A percentile compares a stretch with the other conserved stretches of the same genome.
phyloP scores from a whole-genome alignment of 2,888 invertebrate species.

The Doris montereyensis region DNA sequence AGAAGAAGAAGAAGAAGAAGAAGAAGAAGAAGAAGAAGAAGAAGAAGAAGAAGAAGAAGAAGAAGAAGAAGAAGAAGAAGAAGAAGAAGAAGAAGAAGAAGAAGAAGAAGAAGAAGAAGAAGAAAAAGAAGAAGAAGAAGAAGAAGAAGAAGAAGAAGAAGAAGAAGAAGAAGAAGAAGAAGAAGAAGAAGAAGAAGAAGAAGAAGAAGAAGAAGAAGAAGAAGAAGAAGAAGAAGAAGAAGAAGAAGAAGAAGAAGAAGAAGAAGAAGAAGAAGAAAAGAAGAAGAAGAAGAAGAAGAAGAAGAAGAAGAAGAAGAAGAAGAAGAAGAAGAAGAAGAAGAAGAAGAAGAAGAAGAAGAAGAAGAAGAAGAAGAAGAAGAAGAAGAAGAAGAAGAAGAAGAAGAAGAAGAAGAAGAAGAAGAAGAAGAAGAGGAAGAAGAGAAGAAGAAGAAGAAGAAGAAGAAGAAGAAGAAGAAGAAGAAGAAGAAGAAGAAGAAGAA shows the following conservation, averaged over 20 bases:
- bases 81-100: background rate
- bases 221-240: background rate
- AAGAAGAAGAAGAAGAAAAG: background rate
- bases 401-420: background rate
- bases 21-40: slow-evolving; percentile 15
- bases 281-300: slow-evolving; percentile 6
- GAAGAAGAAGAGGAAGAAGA: background rate
- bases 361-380: background rate
- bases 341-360: background rate
- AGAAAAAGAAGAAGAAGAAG: slow-evolving; percentile 15
- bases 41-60: slow-evolving; percentile 26
- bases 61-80: slow-evolving; percentile 18
- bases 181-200: slow-evolving; percentile 27
- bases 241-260: background rate
- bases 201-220: slow-evolving; percentile 5
- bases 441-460: background rate
- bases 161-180: slow-evolving; percentile 21
- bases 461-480: background rate
- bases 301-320: background rate
- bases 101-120: background rate
- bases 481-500: background rate
- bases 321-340: background rate
- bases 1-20: slow-evolving; percentile 4
- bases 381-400: background rate
- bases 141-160: slow-evolving; percentile 22